Percentiles rank a stretch among this genome's conserved stretches.
Evolutionary conservation across 2,113 vertebrate genomes (phyloP).

Genomic region (Catharus bicknelli): DNA sequence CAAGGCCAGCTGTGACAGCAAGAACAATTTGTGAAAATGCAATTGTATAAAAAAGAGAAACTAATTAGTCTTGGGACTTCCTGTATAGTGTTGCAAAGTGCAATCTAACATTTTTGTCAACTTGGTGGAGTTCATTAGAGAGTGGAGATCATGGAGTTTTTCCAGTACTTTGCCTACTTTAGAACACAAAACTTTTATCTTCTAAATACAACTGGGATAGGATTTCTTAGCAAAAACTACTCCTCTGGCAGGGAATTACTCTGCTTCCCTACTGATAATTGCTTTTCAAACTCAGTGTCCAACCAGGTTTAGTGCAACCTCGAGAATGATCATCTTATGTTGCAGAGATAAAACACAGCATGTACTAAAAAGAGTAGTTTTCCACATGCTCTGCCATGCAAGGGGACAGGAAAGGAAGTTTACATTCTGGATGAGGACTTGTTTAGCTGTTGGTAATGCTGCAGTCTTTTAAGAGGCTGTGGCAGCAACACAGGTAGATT

Average conservation of each 20-base stretch:
- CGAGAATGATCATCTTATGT: not conserved
- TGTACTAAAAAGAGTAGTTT: not conserved
- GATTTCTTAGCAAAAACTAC: not conserved
- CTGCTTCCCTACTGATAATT: not conserved
- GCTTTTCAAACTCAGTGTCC: not conserved
- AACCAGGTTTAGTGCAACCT: not conserved
- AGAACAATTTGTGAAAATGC: slow-evolving; percentile 47
- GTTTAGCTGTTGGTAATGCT: not conserved
- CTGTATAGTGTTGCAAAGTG: slow-evolving; percentile 25
- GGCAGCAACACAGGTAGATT: not conserved
- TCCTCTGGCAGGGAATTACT: not conserved
- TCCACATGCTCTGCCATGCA: not conserved
- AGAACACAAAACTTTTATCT: not conserved
- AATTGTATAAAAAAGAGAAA: slow-evolving; percentile 41
- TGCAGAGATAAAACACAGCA: not conserved
- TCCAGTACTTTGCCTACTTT: not conserved
- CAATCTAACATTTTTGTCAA: slow-evolving; percentile 47
- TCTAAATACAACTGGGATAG: not conserved
- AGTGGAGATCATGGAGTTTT: not conserved
- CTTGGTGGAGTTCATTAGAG: slow-evolving; percentile 27
- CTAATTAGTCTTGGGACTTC: slow-evolving; percentile 56
- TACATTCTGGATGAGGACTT: not conserved
- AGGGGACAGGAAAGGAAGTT: not conserved
- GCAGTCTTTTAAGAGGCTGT: not conserved
- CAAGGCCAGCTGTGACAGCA: slow-evolving; percentile 59